A percentile compares a stretch with the other conserved stretches of the same genome.
These are phyloP conservation scores for Bursaphelenchus mucronatus DNA, from an alignment of 1,140 invertebrate species.

Conservation along the genomic window DNA sequence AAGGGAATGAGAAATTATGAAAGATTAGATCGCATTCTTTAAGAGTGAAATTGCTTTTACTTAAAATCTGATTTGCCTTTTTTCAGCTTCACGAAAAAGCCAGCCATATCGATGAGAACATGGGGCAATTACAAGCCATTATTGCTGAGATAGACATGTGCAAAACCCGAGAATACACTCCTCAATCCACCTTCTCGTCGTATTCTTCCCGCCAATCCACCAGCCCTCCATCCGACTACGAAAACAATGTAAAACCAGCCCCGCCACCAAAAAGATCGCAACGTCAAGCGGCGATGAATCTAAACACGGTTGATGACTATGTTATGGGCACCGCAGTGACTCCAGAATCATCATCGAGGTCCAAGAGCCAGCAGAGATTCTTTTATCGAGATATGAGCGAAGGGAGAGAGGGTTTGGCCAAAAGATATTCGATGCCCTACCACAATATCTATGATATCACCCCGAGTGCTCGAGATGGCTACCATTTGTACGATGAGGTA, in stretches of 20 bases:
- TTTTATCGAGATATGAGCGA: neutral
- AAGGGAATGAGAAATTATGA: no score
- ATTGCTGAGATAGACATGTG: constrained; percentile 19
- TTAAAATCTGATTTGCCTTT: neutral
- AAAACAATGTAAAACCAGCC: constrained; percentile 47
- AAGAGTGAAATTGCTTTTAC: no score
- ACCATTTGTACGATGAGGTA: constrained; percentile 39
- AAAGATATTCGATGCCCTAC: neutral
- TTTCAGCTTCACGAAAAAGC: constrained; percentile 42
- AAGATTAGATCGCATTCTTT: no score
- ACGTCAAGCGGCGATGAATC: constrained; percentile 26
- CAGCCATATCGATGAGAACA: constrained; percentile 22
- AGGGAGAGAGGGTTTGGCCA: neutral
- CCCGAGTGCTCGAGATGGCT: neutral
- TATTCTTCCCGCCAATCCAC: constrained; percentile 13
- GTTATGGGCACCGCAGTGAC: constrained; percentile 26
- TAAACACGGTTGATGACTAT: constrained; percentile 47
- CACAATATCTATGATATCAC: constrained; percentile 38
- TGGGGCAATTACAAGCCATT: constrained; percentile 24
- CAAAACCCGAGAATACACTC: constrained; percentile 4
- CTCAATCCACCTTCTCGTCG: constrained; percentile 11
- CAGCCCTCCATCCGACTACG: constrained; percentile 55
- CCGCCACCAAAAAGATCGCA: constrained; percentile 4
- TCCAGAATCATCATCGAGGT: neutral
- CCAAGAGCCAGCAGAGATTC: no score